Percentiles rank a stretch among this genome's conserved stretches.
These are phyloP conservation scores for Serrognathus titanus DNA, from an alignment of 2,888 invertebrate species.

Conservation along the genomic window DNA sequence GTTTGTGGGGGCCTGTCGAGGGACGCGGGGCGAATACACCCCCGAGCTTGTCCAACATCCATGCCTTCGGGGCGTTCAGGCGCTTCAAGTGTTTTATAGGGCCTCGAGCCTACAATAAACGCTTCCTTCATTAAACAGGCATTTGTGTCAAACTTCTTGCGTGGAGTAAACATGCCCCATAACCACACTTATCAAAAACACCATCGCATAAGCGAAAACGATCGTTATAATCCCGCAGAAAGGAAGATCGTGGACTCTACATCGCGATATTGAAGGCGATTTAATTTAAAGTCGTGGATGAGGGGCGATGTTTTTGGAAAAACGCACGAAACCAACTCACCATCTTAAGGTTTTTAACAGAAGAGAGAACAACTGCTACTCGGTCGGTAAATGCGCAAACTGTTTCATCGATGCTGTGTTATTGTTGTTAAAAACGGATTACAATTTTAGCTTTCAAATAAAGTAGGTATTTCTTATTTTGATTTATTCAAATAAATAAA, in stretches of 20 bases:
- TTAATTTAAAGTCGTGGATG: too few species aligned
- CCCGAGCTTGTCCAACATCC: conserved; percentile 99
- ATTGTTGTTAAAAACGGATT: too few species aligned
- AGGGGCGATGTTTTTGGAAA: conserved; percentile 21
- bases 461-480: background rate
- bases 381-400: background rate
- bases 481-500: background rate
- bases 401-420: background rate
- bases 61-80: conserved; percentile 97
- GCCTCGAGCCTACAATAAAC: conserved; percentile 80
- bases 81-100: conserved; percentile 99
- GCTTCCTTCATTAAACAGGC: too few species aligned
- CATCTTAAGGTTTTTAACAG: conserved; percentile 33
- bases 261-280: too few species aligned
- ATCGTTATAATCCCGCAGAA: too few species aligned
- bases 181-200: too few species aligned
- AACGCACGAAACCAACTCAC: conserved; percentile 25
- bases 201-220: too few species aligned
- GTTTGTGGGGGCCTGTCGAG: conserved; percentile 95
- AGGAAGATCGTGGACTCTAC: too few species aligned
- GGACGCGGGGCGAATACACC: conserved; percentile 98
- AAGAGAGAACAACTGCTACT: conserved; percentile 22
- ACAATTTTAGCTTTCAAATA: too few species aligned
- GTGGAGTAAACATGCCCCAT: too few species aligned
- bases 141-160: too few species aligned